Base-by-base conservation (phyloP, 2,888 invertebrate genomes). In the Cataglyphis cursor region DNA sequence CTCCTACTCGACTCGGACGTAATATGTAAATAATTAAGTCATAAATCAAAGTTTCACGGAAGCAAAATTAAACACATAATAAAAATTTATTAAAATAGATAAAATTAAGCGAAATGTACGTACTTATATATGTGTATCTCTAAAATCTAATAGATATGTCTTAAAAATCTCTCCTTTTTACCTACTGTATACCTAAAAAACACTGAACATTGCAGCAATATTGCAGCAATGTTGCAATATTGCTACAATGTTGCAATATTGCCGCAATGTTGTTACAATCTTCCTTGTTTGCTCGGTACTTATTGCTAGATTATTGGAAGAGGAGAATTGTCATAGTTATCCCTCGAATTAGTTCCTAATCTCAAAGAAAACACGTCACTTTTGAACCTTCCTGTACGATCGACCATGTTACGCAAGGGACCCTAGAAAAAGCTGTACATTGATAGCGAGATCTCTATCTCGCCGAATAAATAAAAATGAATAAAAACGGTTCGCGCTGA, bases 381-480 rank as follows among this genome's bases (percentile, higher is more conserved):
- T 70, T 35, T 51, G 65, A 65, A 12, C 38, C n/a, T 15, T 38
- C 18, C 21, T 28, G 15, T 66, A n/a, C 59, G n/a, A 51, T 41
- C 64, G 54, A 38, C 38, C 38, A 21, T 3, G 28, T 66, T 76
- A 41, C 76, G 41, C 41, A 54, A 66, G 28, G 12, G 24, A 66
- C 38, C 28, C n/a, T 24, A 76, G 66, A 76, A 76, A 57, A 76
- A 76, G 76, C 38, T 54, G n/a, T 57, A 15, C 24, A 44, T 44
- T 24, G n/a, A 15, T 65, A 12, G 76, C 54, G n/a, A 66, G 38
- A 57, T 15, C 76, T 76, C 76, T 41, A 24, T 24, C 24, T 24
- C 1, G 24, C 24, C 2, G 24, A 28, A 28, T 28, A 28, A 28
- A 28, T 28, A 1, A 28, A 28, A 28, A 28, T 28, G 24, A 38